Conservation (phyloP, 1,140 invertebrate species). For the Micrasema longulum region DNA sequence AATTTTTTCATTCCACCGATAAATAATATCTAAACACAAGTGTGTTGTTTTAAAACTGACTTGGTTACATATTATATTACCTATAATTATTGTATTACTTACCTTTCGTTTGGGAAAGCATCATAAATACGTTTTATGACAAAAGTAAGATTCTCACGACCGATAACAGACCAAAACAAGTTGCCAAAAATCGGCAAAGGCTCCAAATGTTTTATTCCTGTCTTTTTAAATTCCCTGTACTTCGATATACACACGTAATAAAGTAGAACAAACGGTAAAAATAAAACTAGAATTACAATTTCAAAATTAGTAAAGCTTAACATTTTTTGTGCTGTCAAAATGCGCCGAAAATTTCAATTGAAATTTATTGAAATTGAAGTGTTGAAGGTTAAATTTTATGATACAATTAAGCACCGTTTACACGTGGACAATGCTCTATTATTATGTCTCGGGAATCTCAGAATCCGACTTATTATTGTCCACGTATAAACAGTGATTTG, state of each 20-base stretch:
- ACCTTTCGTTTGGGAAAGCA: conserved; percentile 45
- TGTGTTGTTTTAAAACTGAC: too few relatives aligned
- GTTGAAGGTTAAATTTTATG: too few relatives aligned
- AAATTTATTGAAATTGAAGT: too few relatives aligned
- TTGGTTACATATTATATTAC: too few relatives aligned
- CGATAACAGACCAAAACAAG: conserved; percentile 25
- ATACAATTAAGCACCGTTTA: too few relatives aligned
- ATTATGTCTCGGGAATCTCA: too few relatives aligned
- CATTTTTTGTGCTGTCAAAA: conserved; percentile 8
- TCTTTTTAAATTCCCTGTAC: conserved; percentile 13
- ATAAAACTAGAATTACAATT: conserved; percentile 2
- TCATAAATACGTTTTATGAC: conserved; percentile 40
- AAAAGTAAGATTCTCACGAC: conserved; percentile 32
- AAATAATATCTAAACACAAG: not conserved
- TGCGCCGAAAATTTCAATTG: too few relatives aligned
- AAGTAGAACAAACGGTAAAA: conserved; percentile 1
- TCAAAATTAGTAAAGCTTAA: not conserved
- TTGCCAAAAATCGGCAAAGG: conserved; percentile 42
- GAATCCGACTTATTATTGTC: too few relatives aligned
- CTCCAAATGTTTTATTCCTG: conserved; percentile 29
- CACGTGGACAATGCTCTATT: too few relatives aligned
- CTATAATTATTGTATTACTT: not conserved
- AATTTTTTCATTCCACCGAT: not conserved
- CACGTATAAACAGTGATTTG: too few relatives aligned
- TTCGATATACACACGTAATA: conserved; percentile 8